These are phyloP conservation scores for Gallinago media DNA, from an alignment of 2,113 vertebrate species.

Conservation along the genomic window DNA sequence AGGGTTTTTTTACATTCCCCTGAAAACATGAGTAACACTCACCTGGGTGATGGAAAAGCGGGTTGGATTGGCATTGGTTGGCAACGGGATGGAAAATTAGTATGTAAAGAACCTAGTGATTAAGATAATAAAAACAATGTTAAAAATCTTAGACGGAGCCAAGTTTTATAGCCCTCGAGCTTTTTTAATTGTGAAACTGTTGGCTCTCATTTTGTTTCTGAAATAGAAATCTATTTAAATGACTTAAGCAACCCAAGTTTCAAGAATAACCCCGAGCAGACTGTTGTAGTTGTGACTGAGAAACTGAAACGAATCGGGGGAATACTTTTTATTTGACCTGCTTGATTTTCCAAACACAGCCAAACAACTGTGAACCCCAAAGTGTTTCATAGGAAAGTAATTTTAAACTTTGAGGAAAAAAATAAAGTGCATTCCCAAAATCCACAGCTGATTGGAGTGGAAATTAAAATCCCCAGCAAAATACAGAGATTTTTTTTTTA, in stretches of 20 bases:
- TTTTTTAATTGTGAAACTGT: conserved; percentile 65
- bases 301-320: background rate
- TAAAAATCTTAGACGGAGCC: conserved; percentile 50
- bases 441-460: background rate
- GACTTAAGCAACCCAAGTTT: conserved; percentile 54
- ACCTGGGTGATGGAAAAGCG: conserved; percentile 34
- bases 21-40: conserved; percentile 65
- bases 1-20: background rate
- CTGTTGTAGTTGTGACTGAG: conserved; percentile 12
- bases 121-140: conserved; percentile 71
- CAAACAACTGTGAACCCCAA: background rate
- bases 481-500: background rate
- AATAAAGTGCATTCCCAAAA: background rate
- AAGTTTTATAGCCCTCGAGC: conserved; percentile 66
- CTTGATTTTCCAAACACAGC: background rate
- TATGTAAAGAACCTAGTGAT: conserved; percentile 62
- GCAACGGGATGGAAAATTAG: conserved; percentile 60
- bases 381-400: background rate
- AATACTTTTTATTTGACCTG: background rate
- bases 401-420: background rate
- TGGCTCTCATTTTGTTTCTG: conserved; percentile 62
- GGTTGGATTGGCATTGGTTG: conserved; percentile 39
- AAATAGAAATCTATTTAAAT: conserved; percentile 67
- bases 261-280: conserved; percentile 40
- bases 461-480: conserved; percentile 1